phyloP scores from a whole-genome alignment of 1,140 invertebrate genomes.

The Araneus ventricosus region DNA sequence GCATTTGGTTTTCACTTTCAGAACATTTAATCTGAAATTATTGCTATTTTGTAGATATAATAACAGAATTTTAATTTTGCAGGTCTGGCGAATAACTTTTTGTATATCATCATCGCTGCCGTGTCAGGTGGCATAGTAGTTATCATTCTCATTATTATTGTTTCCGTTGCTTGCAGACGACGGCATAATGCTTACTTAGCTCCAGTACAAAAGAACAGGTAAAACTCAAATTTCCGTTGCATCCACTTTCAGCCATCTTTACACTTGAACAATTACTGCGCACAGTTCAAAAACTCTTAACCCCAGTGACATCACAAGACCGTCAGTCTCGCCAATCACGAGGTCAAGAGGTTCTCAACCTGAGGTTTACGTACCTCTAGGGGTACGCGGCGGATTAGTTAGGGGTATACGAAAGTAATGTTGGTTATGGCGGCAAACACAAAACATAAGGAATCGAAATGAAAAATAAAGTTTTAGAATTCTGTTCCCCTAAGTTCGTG shows the following conservation, averaged over 20 bases:
- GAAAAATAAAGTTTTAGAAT: no score
- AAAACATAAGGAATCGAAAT: no score
- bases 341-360: no score
- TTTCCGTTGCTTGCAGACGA: constrained; percentile 56
- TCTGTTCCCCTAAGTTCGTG: no score
- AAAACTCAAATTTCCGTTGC: not conserved
- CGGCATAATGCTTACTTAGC: constrained; percentile 60
- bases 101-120: constrained; percentile 73
- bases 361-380: no score
- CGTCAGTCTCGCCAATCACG: no score
- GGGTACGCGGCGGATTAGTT: no score
- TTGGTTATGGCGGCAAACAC: no score
- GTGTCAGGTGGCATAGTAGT: constrained; percentile 71
- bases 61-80: not conserved
- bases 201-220: constrained; percentile 73
- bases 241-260: not conserved
- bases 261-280: no score
- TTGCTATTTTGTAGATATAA: not conserved
- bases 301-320: no score
- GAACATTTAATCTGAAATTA: not conserved
- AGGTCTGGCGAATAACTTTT: constrained; percentile 72
- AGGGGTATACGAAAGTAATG: no score
- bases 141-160: constrained; percentile 72
- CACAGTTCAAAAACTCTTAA: no score
- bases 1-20: not conserved